Percentiles rank a stretch among this genome's conserved stretches.
These are phyloP conservation scores for Loxodonta africana DNA, from an alignment of 2,113 vertebrate species.

Conservation along the genomic window DNA sequence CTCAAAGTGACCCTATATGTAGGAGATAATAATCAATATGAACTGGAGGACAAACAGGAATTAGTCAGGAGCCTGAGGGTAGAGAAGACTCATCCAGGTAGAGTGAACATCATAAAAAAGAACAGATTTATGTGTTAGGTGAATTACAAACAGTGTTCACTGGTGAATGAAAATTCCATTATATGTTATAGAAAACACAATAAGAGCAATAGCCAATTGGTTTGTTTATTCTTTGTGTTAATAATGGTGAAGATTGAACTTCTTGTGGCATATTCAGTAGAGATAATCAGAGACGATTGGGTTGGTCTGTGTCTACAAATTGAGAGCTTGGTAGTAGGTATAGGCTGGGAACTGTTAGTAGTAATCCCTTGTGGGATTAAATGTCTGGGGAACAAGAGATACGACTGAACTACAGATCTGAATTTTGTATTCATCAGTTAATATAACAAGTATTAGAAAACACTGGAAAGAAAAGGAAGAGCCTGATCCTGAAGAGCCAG, in stretches of 20 bases:
- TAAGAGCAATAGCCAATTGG: background rate
- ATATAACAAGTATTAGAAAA: background rate
- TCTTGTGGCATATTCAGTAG: background rate
- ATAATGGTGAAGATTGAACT: background rate
- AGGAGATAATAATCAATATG: background rate
- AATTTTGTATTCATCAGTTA: background rate
- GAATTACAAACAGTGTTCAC: background rate
- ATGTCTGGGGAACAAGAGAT: background rate
- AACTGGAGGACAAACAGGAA: background rate
- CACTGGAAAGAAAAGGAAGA: background rate
- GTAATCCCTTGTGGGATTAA: background rate
- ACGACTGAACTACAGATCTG: background rate
- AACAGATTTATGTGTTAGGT: background rate
- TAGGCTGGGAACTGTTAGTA: background rate
- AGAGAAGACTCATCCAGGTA: background rate
- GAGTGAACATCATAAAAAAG: background rate
- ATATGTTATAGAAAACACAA: background rate
- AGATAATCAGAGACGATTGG: background rate
- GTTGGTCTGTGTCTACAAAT: background rate
- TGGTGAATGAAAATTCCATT: background rate
- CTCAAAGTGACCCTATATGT: background rate
- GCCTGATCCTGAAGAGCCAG: background rate
- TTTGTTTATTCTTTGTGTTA: background rate
- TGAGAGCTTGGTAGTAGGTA: background rate
- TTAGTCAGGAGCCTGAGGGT: background rate